Base-by-base conservation (phyloP, 2,888 invertebrate species). In the Pterostichus madidus region DNA sequence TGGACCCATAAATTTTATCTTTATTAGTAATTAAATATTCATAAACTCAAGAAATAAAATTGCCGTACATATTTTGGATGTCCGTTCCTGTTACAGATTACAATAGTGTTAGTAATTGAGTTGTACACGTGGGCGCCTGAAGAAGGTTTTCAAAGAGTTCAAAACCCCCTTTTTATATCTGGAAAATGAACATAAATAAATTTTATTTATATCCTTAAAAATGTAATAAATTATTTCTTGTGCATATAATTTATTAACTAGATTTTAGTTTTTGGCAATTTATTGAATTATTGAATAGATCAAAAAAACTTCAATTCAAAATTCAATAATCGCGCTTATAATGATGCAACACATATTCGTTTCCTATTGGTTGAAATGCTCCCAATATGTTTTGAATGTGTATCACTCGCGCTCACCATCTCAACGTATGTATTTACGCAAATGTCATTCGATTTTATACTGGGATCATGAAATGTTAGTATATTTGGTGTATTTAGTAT, bases 391-490 rank as follows among this genome's bases (percentile, higher is more conserved):
- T 49, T 49, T 49, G 49, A 49, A 49, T 49, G 49, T 13, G 10
- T 6, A 8, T 6, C 10, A 49, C 49, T 49, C 13, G 49, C 13
- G 13, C 13, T n/a, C 49, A 49, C 49, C 0, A 1, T 49, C 5
- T 49, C n/a, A 17, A 17, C 15, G 56, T 56, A 13, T 56, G 11
- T 71, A 71, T 71, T 71, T 71, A 44, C 44, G 15, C 44, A 44
- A 71, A 39, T 71, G 68, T 71, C 68, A 44, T 39, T 71, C 11
- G 24, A 17, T 44, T 71, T 7, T 15, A 15, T 44, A 44, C 31
- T 71, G 68, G 44, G 44, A 71, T 71, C 44, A 71, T 71, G 68
- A 13, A 44, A 71, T 10, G 68, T 71, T 71, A 71, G 68, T 71
- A 71, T 71, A 56, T 7, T 17, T 17, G 6, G 56, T 56, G 56